These are phyloP conservation scores for Ochropleura leucogaster DNA, from an alignment of 2,888 invertebrate genomes.

Conservation along the genomic window DNA sequence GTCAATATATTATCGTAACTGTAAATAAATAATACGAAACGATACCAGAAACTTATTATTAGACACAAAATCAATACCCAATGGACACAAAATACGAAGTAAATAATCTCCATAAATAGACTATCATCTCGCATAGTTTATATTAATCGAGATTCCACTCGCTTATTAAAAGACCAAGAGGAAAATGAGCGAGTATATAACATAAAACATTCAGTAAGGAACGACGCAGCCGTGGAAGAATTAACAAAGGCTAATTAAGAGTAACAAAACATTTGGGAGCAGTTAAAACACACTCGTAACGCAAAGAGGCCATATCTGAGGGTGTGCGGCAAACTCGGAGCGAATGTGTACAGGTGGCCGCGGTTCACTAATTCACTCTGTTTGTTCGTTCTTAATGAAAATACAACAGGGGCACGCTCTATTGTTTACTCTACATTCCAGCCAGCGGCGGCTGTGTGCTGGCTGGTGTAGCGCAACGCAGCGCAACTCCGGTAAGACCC, in stretches of 20 bases:
- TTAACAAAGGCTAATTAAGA: conserved; percentile 62
- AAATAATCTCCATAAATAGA: conserved; percentile 34
- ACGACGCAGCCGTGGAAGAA: conserved; percentile 15
- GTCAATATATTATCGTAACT: conserved; percentile 43
- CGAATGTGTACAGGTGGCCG: conserved; percentile 60
- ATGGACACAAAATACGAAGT: conserved; percentile 26
- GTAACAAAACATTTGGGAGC: conserved; percentile 46
- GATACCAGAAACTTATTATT: conserved; percentile 42
- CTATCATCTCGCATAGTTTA: conserved; percentile 18
- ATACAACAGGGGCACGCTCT: conserved; percentile 65
- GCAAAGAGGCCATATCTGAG: conserved; percentile 58
- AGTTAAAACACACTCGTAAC: conserved; percentile 61
- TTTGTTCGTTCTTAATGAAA: conserved; percentile 69
- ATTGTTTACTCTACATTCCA: conserved; percentile 59
- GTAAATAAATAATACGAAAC: conserved; percentile 29
- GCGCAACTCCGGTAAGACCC: conserved; percentile 29
- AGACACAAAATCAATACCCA: conserved; percentile 42
- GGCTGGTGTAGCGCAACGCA: conserved; percentile 10
- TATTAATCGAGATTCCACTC: conserved; percentile 28
- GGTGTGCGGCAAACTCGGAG: conserved; percentile 42
- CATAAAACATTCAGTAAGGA: conserved; percentile 37
- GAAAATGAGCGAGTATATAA: conserved; percentile 14
- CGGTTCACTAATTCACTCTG: conserved; percentile 65
- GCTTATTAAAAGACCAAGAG: conserved; percentile 18
- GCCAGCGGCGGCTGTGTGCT: conserved; percentile 20